A percentile compares a stretch with the other conserved stretches of the same genome.
Conservation (phyloP, 2,888 invertebrate species). For the Rhamphomyia laevipes region DNA sequence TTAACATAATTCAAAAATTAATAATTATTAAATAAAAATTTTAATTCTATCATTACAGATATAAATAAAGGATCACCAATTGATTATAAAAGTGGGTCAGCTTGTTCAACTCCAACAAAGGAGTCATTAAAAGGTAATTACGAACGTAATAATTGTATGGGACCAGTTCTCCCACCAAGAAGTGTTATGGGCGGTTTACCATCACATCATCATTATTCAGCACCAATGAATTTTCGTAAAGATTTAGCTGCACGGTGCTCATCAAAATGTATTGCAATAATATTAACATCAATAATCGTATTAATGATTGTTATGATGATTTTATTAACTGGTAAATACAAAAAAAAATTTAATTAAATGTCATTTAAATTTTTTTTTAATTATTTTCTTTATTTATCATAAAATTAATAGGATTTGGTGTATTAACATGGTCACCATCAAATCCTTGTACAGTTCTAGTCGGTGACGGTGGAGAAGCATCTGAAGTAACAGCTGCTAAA, state of each 20-base stretch:
- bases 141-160: slow-evolving; percentile 51
- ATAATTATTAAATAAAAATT: too few relatives aligned
- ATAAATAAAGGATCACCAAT: slow-evolving; percentile 78
- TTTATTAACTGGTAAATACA: slow-evolving; percentile 67
- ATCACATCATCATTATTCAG: slow-evolving; percentile 63
- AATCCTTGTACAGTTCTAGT: slow-evolving; percentile 77
- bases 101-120: slow-evolving; percentile 79
- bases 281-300: slow-evolving; percentile 72
- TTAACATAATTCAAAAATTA: too few relatives aligned
- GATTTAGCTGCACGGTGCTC: slow-evolving; percentile 76
- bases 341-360: slow-evolving; percentile 4
- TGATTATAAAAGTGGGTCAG: slow-evolving; percentile 76
- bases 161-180: slow-evolving; percentile 64
- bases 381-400: slow-evolving; percentile 19
- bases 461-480: slow-evolving; percentile 63
- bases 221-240: slow-evolving; percentile 78
- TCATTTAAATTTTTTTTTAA: neutral
- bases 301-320: slow-evolving; percentile 71
- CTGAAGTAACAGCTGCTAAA: slow-evolving; percentile 57
- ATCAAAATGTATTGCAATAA: slow-evolving; percentile 86
- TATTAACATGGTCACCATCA: slow-evolving; percentile 72
- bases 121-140: slow-evolving; percentile 45
- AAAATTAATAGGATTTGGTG: slow-evolving; percentile 66
- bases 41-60: slow-evolving; percentile 46
- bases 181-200: slow-evolving; percentile 42